Evolutionary conservation across 2,113 vertebrate species (phyloP), one percentile per base, ranked within the genome.

Genomic region (Psilopogon haemacephalus): DNA sequence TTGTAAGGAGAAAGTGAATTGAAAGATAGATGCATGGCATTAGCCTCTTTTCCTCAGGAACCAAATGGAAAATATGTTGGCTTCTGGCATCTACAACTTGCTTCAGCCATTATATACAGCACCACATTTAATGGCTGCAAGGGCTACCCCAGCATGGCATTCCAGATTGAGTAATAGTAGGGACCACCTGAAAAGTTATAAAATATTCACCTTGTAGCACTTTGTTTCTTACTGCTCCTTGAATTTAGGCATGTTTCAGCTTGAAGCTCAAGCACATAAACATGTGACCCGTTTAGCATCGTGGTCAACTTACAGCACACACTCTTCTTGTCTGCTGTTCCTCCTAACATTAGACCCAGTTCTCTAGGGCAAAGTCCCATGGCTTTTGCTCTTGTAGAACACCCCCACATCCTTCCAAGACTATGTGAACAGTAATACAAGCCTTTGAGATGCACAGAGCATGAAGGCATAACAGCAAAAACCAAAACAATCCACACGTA

Each of bases 401-500:
- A 3, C 35, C 21, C 52, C 40, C 0, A 0, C 24, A 38, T 44
- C 63, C 33, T 86, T 85, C 59, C 71, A 55, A 59, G 78, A 58
- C 28, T 12, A 75, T 3, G 1, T 21, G 30, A 73, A 24, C 11
- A 58, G 63, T 32, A 48, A 33, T 4, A 12, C 0, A 30, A 85
- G 59, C 48, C 56, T 87, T 48, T 26, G 42, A 74, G 44, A 63
- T 10, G 17, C 15, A 48, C 26, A 23, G 70, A 67, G 30, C 11
- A 6, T 1, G 14, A 86, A 75, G 52, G 73, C 8, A 8, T 33
- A 80, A 60, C 8, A 67, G 42, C 67, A 76, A 35, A 55, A 73
- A 23, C 23, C 32, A 19, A 27, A 78, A 46, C 0, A 0, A 21
- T 44, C 21, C 15, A 9, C 67, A 97, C 97, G 4, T 91, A 99